Base-by-base conservation (phyloP, 2,113 vertebrate genomes). In the Gymnorhina tibicen region DNA sequence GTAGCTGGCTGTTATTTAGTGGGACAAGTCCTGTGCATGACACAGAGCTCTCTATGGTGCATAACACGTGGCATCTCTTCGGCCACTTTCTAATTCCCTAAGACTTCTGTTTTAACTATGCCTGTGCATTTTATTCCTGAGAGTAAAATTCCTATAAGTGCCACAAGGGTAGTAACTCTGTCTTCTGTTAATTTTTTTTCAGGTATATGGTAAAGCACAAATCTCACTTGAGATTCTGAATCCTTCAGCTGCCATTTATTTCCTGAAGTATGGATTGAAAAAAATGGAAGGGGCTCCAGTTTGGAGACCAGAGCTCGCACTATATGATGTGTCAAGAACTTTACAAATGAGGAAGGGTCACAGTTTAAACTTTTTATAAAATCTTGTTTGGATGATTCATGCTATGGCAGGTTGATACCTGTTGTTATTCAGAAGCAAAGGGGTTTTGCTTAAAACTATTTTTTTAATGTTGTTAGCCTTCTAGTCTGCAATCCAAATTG, bases 141-240 rank as follows among this genome's bases (percentile, higher is more conserved):
- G 9, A 62, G 49, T 50, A 24, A 58, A 79, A 42, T 35, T 37
- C 49, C 28, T 60, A 0, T 42, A 53, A 56, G 22, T 88, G 28
- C 35, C 28, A 27, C 18, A 56, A 70, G 12, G n/a, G 20, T 62
- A n/a, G 12, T 96, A 55, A 84, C n/a, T 7, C 46, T 96, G 44
- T 66, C 24, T 93, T 82, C 35, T 85, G 8, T 76, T 87, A 8
- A 18, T 64, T 82, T 64, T 83, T 88, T 94, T 95, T 24, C 98
- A 99, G 99, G 98, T 99, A 99, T 97, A 99, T 99, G 99, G 99
- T 99, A 90, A 99, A 99, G 97, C 99, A 99, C 98, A 99, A 99
- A 98, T 98, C 99, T 87, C 99, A 99, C 97, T 98, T 99, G 98
- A 98, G 99, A 97, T 99, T 99, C 98, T 99, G 98, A 99, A 95